Conservation (phyloP, 2,113 vertebrate genomes). For the Castor canadensis region DNA sequence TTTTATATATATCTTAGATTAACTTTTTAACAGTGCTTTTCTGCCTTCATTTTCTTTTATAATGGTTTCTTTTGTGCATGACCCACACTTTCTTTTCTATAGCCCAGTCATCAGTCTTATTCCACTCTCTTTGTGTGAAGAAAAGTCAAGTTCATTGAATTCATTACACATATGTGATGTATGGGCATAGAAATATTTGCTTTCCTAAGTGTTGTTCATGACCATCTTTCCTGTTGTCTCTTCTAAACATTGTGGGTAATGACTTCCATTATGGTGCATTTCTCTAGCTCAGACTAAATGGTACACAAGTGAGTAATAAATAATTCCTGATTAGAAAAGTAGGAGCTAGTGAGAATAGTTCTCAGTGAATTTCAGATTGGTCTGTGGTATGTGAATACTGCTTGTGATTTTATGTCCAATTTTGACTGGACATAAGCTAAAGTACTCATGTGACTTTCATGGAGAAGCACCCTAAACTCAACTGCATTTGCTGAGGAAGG, state of each 20-base stretch:
- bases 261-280: background rate
- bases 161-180: background rate
- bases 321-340: constrained; percentile 58
- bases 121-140: background rate
- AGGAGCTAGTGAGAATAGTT: background rate
- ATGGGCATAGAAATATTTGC: background rate
- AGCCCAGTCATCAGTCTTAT: background rate
- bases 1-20: background rate
- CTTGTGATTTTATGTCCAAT: background rate
- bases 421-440: background rate
- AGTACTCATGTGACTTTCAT: background rate
- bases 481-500: background rate
- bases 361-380: background rate
- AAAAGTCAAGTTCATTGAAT: constrained; percentile 24
- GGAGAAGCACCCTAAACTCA: background rate
- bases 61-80: background rate
- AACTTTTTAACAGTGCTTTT: background rate
- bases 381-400: background rate
- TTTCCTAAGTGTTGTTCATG: background rate
- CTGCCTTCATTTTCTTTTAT: background rate
- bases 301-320: constrained; percentile 64
- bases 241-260: constrained; percentile 8
- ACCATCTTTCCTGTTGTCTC: constrained; percentile 31
- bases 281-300: constrained; percentile 30
- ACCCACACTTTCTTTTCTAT: background rate